Evolutionary conservation across 2,888 invertebrate species (phyloP).

Genomic region (Dicycla oo): DNA sequence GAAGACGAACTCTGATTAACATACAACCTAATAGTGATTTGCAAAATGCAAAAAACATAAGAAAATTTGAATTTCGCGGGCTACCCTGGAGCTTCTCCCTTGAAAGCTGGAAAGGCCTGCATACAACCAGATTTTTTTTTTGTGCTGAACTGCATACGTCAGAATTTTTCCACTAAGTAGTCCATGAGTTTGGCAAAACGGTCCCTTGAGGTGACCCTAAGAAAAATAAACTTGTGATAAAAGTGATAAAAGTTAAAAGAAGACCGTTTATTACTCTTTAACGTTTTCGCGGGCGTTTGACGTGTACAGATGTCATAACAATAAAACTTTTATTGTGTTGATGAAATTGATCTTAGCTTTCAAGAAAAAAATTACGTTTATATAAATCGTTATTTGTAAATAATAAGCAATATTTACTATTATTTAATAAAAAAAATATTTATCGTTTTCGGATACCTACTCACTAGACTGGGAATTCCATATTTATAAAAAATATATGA

Average conservation of each 20-base stretch:
- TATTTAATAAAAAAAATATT: background rate
- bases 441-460: slow-evolving; percentile 1
- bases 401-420: no score
- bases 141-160: background rate
- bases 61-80: no score
- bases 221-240: background rate
- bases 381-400: slow-evolving; percentile 21
- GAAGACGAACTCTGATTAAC: no score
- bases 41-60: no score
- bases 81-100: no score
- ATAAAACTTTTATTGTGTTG: no score
- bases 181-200: no score
- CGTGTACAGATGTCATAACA: no score
- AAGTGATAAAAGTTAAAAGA: background rate
- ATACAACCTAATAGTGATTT: no score
- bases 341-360: no score
- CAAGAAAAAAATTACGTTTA: background rate
- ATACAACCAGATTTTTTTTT: no score
- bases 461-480: slow-evolving; percentile 20
- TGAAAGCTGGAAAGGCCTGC: background rate
- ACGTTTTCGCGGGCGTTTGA: no score
- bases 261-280: background rate
- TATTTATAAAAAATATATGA: background rate
- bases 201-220: background rate
- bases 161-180: background rate